phyloP scores from a whole-genome alignment of 1,140 invertebrate genomes.

The Drosophila sechellia region DNA sequence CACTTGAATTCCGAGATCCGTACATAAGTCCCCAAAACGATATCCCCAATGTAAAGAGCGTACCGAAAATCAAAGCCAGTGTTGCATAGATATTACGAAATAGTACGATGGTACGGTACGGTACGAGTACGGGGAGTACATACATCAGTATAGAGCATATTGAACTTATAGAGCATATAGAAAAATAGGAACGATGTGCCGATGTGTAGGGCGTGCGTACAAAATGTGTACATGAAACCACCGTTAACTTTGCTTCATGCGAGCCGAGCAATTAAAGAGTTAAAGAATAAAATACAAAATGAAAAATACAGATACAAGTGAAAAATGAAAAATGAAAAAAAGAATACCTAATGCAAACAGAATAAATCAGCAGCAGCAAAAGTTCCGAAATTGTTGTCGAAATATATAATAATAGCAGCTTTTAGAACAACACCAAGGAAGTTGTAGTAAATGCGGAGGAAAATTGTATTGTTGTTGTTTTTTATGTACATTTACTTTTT shows the following conservation, averaged over 20 bases:
- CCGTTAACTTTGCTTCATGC: conserved; percentile 60
- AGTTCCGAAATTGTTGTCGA: conserved; percentile 55
- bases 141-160: not conserved
- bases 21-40: conserved; percentile 8
- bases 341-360: not conserved
- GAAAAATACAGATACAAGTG: not conserved
- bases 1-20: conserved; percentile 12
- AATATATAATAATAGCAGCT: conserved; percentile 45
- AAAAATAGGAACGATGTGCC: conserved; percentile 22
- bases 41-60: not conserved
- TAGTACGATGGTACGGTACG: not conserved
- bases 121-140: not conserved
- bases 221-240: conserved; percentile 57
- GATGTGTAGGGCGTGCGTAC: conserved; percentile 36
- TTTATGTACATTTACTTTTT: conserved; percentile 55
- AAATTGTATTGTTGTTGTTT: conserved; percentile 54
- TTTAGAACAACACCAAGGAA: conserved; percentile 55
- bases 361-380: conserved; percentile 27
- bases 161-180: not conserved
- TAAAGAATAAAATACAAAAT: conserved; percentile 19
- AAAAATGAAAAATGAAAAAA: conserved; percentile 2
- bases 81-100: conserved; percentile 33
- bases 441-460: conserved; percentile 42
- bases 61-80: conserved; percentile 24
- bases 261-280: conserved; percentile 53